Evolutionary conservation across 2,888 invertebrate genomes (phyloP), one percentile per base, ranked within the genome.

Genomic region (Thymelicus lineola): DNA sequence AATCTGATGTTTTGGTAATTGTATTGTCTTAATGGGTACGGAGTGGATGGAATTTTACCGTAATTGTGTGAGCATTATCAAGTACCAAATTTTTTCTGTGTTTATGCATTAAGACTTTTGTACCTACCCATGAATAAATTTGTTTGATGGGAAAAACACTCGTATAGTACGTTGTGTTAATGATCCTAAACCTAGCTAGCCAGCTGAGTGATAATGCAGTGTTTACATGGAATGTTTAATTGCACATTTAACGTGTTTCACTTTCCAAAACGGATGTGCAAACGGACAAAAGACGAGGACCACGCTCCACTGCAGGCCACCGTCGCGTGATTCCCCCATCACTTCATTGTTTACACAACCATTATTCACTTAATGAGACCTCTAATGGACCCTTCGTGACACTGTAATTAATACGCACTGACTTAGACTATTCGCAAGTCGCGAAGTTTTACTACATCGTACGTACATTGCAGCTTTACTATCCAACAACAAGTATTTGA

Each of bases 251-350:
- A 75, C 76, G 76, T 78, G 79, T 82, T 84, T 84, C 77, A 82
- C 82, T 83, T 84, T 83, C 76, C 71, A 80, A 80, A 85, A 81
- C 82, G 81, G 80, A 83, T 81, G 76, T 72, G 68, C 73, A 74
- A 71, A 71, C 66, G 69, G 72, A 81, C 82, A 77, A 81, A 73
- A 76, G 74, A 61, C 75, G 73, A 73, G 80, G 81, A 80, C 79
- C 77, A 81, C 80, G 76, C 75, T 80, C 80, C 77, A 79, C 75
- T 79, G 80, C 86, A 83, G 88, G 84, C 82, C 87, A 90, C 74
- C 82, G 85, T 88, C 86, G 88, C 89, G 90, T 89, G 89, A 86
- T 90, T 89, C 88, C 88, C 80, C 82, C 83, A 82, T 83, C 80
- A 81, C 80, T 82, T 81, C 82, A 83, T 87, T 89, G 90, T 90